Base-by-base conservation (phyloP, 2,888 invertebrate genomes). In the Acrobasis suavella region DNA sequence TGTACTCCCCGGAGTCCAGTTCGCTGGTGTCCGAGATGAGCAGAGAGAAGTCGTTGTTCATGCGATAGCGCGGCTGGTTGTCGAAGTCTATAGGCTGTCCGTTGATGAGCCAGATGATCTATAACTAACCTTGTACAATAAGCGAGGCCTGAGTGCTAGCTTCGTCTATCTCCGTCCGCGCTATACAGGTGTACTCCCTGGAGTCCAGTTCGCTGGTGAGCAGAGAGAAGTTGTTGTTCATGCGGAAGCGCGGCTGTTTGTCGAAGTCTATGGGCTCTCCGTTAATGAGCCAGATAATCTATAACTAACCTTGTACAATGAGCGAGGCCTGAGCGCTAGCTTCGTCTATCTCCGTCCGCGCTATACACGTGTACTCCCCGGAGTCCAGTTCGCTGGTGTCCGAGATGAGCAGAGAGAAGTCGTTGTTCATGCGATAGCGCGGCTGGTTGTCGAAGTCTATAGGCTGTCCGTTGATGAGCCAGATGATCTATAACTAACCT, bases 371-470 rank as follows among this genome's bases (percentile, higher is more conserved):
- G 83, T 99, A 99, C 68, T 95, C 95, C 6, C 98, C 99, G 0
- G 98, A 98, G 88, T 99, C 99, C 69, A 98, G 88, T 88, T 98
- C 98, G 60, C 96, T 96, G 0, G 99, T 98, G 83, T 98, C 98
- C 14, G 97, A 96, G 67, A 99, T 98, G 16, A 97, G 97, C 71
- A 99, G 92, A 0, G 99, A 98, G 86, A 97, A 96, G 90, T 99
- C 99, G 67, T 96, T 96, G 68, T 96, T 95, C 85, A 95, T 95
- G 0, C 97, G 94, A 86, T 97, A 97, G 10, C 85, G 80, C 60
- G 91, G 91, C 83, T 98, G 97, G 63, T 94, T 94, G 64, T 97
- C 97, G 73, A 98, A 96, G 85, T 98, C 98, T 63, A 99, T 97
- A 8, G 94, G 93, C 77, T 97, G 95, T 0, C 96, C 97, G 82